phyloP scores from a whole-genome alignment of 1,140 invertebrate species.

The Drosophila kanapiae region DNA sequence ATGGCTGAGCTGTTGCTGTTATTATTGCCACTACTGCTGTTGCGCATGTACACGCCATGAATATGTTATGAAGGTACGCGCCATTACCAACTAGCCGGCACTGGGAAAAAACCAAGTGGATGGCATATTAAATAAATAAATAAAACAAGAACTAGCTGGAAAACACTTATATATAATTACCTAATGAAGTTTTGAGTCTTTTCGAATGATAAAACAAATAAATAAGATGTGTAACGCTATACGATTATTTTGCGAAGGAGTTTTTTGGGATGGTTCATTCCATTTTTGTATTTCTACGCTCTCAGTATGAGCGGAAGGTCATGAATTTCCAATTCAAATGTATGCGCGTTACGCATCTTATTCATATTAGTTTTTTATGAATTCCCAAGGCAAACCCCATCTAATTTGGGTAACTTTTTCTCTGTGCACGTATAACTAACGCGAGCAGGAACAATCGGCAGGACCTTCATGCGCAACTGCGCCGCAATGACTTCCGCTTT shows the following conservation, averaged over 20 bases:
- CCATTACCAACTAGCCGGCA: constrained; percentile 56
- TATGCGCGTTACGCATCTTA: background rate
- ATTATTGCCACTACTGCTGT: constrained; percentile 25
- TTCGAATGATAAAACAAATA: background rate
- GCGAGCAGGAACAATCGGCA: constrained; percentile 38
- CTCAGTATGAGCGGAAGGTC: too few species aligned
- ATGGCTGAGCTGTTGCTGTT: constrained; percentile 38
- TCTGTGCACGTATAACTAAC: constrained; percentile 43
- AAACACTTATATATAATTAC: background rate
- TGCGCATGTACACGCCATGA: constrained; percentile 76
- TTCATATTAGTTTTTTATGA: background rate
- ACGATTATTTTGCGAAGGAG: too few species aligned
- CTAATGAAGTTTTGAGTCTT: too few species aligned
- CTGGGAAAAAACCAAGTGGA: background rate
- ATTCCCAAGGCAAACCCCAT: background rate
- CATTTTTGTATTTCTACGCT: too few species aligned
- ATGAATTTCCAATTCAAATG: background rate
- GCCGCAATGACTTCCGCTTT: constrained; percentile 78
- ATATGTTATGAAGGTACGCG: constrained; percentile 73
- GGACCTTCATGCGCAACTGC: constrained; percentile 70
- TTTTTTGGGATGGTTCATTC: too few species aligned
- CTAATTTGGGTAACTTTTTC: background rate
- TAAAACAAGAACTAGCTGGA: background rate
- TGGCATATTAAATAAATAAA: background rate
- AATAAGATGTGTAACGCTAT: too few species aligned